Conservation (phyloP, 1,140 invertebrate genomes). For the Aphelenchoides besseyi region DNA sequence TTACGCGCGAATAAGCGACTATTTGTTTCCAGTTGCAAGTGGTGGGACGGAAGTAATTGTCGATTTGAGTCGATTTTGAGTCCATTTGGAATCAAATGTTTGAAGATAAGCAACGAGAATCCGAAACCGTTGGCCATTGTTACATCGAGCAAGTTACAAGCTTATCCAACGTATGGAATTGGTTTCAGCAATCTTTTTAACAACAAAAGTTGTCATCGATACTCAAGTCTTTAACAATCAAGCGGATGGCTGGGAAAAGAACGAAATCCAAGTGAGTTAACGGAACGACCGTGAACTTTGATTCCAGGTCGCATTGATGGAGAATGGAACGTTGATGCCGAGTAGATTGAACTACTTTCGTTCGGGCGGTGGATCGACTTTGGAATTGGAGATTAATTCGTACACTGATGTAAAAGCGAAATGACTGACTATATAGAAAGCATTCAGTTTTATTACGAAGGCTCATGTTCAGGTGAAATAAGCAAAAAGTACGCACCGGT, state of each 20-base stretch:
- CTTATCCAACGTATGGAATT: too few species aligned
- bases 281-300: neutral
- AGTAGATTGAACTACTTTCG: neutral
- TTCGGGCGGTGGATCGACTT: neutral
- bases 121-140: neutral
- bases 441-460: conserved; percentile 7
- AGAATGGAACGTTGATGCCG: neutral
- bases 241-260: neutral
- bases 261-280: neutral
- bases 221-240: conserved; percentile 14
- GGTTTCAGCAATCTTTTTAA: neutral
- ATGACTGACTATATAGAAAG: neutral
- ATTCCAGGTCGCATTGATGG: neutral
- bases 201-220: neutral
- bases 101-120: neutral
- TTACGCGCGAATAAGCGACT: neutral
- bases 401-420: neutral
- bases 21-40: neutral
- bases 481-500: neutral
- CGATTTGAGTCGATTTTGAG: neutral
- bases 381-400: conserved; percentile 11
- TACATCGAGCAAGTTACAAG: too few species aligned
- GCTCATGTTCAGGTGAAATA: neutral
- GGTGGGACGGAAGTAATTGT: neutral
- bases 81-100: conserved; percentile 2